Percentiles rank a stretch among this genome's conserved stretches.
Conservation (phyloP, 2,888 invertebrate species). For the Cistogaster globosa region DNA sequence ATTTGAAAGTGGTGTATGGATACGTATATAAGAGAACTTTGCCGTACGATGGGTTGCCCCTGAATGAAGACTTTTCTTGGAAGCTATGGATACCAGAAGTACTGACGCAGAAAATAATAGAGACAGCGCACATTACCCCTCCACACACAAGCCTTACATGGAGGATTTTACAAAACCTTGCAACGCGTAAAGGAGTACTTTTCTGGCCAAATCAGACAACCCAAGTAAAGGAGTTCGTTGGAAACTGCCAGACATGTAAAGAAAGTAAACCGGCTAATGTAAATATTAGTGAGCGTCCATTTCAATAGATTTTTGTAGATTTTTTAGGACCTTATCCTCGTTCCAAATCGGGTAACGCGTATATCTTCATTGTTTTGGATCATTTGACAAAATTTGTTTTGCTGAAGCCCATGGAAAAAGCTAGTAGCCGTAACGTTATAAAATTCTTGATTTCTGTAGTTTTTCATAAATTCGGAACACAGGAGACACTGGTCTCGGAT, state of each 20-base stretch:
- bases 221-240: neutral
- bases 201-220: neutral
- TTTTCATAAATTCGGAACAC: neutral
- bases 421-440: neutral
- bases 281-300: neutral
- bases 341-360: too few species aligned
- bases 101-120: too few species aligned
- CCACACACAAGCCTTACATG: too few species aligned
- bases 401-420: neutral
- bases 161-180: neutral
- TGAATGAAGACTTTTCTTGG: too few species aligned
- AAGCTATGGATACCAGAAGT: too few species aligned
- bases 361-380: too few species aligned
- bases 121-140: too few species aligned
- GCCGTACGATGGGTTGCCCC: too few species aligned
- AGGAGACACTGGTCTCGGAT: neutral
- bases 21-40: too few species aligned
- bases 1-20: too few species aligned
- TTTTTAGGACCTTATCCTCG: neutral
- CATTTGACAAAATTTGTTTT: too few species aligned
- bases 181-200: neutral
- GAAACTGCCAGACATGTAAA: neutral
- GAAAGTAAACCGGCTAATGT: too few species aligned
- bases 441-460: neutral
- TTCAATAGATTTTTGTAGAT: neutral